These are phyloP conservation scores for Austrofundulus limnaeus DNA, from an alignment of 2,113 vertebrate genomes.

Conservation along the genomic window DNA sequence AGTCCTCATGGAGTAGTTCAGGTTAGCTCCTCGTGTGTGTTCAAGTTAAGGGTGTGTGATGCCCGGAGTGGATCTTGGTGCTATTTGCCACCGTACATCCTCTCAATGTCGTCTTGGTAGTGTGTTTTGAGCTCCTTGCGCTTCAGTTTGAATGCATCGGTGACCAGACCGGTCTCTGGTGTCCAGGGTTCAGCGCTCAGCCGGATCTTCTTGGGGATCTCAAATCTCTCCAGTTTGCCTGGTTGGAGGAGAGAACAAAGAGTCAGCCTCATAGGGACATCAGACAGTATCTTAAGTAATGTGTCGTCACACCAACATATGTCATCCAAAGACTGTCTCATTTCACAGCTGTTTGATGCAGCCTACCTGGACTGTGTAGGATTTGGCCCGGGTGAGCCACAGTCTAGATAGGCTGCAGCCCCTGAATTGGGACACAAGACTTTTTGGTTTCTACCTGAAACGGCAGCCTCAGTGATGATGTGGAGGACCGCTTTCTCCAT, in stretches of 20 bases:
- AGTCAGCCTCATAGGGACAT: slow-evolving; percentile 13
- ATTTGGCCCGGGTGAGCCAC: no score
- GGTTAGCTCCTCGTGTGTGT: slow-evolving; percentile 27
- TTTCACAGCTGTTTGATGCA: no score
- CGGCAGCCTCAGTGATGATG: slow-evolving; percentile 88
- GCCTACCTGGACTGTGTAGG: no score
- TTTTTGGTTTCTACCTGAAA: slow-evolving; percentile 79
- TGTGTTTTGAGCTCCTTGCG: slow-evolving; percentile 93
- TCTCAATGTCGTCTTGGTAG: slow-evolving; percentile 93
- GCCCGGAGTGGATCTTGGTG: slow-evolving; percentile 28
- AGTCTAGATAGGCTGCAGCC: no score
- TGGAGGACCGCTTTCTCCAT: slow-evolving; percentile 91
- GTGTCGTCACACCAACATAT: no score
- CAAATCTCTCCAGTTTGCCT: slow-evolving; percentile 96
- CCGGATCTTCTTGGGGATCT: slow-evolving; percentile 93
- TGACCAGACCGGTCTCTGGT: slow-evolving; percentile 95
- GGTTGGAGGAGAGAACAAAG: slow-evolving; percentile 14
- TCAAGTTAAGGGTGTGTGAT: slow-evolving; percentile 11
- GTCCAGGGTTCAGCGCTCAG: slow-evolving; percentile 94
- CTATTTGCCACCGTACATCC: slow-evolving; percentile 91
- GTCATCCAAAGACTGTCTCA: no score
- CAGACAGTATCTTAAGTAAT: no score
- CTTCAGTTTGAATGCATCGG: slow-evolving; percentile 96
- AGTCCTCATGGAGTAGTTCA: slow-evolving; percentile 15
- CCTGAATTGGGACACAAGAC: no score